These are phyloP conservation scores for Mellilla xanthometata DNA, from an alignment of 2,888 invertebrate species.

Conservation along the genomic window DNA sequence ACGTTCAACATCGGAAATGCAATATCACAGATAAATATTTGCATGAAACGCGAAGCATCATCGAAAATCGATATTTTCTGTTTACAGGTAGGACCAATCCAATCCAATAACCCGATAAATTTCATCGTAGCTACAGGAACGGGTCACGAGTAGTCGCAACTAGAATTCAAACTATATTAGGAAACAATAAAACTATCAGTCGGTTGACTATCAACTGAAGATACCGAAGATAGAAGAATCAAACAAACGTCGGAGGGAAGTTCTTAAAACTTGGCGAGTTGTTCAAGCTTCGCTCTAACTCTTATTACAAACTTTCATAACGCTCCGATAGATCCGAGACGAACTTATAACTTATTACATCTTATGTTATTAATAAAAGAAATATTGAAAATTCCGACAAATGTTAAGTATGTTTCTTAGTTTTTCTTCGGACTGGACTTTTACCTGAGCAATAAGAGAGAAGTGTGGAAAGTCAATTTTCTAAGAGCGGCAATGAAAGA, in stretches of 20 bases:
- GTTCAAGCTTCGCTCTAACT: slow-evolving; percentile 55
- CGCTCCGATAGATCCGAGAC: slow-evolving; percentile 31
- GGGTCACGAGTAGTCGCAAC: slow-evolving; percentile 28
- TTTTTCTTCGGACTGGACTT: neutral
- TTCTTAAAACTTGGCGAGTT: slow-evolving; percentile 57
- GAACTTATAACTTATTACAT: slow-evolving; percentile 55
- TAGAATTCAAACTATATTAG: slow-evolving; percentile 53
- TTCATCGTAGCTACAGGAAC: slow-evolving; percentile 35
- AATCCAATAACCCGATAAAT: slow-evolving; percentile 46
- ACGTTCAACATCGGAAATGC: slow-evolving; percentile 34
- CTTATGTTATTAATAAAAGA: slow-evolving; percentile 39
- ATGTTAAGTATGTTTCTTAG: neutral
- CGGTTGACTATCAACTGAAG: slow-evolving; percentile 50
- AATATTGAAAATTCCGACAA: neutral
- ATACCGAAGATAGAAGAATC: slow-evolving; percentile 53
- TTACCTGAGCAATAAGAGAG: slow-evolving; percentile 7
- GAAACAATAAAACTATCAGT: slow-evolving; percentile 70
- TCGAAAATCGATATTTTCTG: slow-evolving; percentile 26
- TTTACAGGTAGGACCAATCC: slow-evolving; percentile 24
- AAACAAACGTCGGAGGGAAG: slow-evolving; percentile 60
- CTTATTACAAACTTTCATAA: slow-evolving; percentile 67
- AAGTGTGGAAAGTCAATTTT: slow-evolving; percentile 23
- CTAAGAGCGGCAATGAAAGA: slow-evolving; percentile 26
- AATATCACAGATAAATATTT: slow-evolving; percentile 36
- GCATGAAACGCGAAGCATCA: slow-evolving; percentile 30